Percentiles rank a stretch among this genome's conserved stretches.
These are phyloP conservation scores for Podargus strigoides DNA, from an alignment of 2,797 vertebrate species.

Conservation along the genomic window DNA sequence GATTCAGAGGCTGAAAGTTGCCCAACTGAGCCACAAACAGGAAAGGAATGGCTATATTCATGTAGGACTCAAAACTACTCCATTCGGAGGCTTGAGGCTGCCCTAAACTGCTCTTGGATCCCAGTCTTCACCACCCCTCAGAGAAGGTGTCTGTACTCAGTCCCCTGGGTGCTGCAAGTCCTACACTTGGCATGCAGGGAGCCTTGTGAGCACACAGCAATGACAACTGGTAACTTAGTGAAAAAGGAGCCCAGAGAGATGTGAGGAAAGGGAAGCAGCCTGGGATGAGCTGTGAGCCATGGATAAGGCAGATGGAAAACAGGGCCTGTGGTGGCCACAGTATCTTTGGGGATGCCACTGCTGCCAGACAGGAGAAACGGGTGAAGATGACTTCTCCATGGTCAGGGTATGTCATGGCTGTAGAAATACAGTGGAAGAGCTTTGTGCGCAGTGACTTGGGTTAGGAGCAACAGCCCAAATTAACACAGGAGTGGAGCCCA, in stretches of 20 bases:
- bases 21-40: background rate
- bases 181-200: fast-evolving
- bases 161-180: background rate
- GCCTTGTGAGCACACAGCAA: background rate
- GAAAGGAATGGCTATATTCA: background rate
- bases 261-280: background rate
- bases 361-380: background rate
- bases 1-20: background rate
- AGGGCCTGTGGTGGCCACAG: background rate
- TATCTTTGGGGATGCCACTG: background rate
- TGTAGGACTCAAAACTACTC: background rate
- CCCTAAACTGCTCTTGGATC: background rate
- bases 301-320: background rate
- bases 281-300: background rate
- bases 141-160: background rate
- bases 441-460: fast-evolving
- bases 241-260: background rate
- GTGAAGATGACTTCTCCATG: background rate
- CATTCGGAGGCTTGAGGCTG: background rate
- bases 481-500: background rate
- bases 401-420: background rate
- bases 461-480: background rate
- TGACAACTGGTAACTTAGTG: background rate
- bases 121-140: background rate
- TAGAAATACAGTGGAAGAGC: background rate